Evolutionary conservation across 2,888 invertebrate species (phyloP), one percentile per base, ranked within the genome.

Genomic region (Trichogramma dendrolimi): DNA sequence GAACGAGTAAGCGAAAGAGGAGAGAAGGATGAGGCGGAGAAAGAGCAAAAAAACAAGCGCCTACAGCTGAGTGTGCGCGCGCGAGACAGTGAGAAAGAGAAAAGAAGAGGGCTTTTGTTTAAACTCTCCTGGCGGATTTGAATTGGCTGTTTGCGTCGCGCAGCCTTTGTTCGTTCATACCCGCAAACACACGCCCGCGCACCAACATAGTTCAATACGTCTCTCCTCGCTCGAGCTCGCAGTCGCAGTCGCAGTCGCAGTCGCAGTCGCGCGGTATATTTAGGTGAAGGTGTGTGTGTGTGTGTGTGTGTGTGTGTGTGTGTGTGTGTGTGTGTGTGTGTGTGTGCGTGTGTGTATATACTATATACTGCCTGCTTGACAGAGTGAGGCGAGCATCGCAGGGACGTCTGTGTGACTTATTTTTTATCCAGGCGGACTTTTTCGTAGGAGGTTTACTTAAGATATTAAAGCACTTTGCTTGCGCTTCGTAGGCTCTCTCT

Each of bases 381-480:
- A 27, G 27, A 27, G 27, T 27, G 27, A 27, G 27, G 27, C 27
- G 27, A 27, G 27, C 27, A 27, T 27, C 27, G 27, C 27, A 3
- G 27, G 27, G 54, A 48, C 60, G 69, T 67, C 68, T 67, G 67
- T 67, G 63, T 65, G 66, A 71, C 69, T 72, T 73, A 68, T 71
- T 72, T 73, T 71, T 70, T 70, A 68, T 71, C 70, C 62, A 63
- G 61, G 64, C 68, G 62, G 66, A 27, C 27, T 27, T 27, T 27
- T 27, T 27, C 27, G 61, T 67, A 66, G 67, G 69, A 68, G 73
- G 74, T 78, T 78, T 76, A 77, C 77, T 77, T 77, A 78, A 78
- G 77, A 78, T 78, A 77, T 78, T 78, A 78, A 77, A 77, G 75
- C 72, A 69, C 73, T 72, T 68, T 63, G 61, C 46, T 58, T 53